A percentile compares a stretch with the other conserved stretches of the same genome.
Conservation (phyloP, 2,888 invertebrate genomes). For the Petrophora chlorosata region DNA sequence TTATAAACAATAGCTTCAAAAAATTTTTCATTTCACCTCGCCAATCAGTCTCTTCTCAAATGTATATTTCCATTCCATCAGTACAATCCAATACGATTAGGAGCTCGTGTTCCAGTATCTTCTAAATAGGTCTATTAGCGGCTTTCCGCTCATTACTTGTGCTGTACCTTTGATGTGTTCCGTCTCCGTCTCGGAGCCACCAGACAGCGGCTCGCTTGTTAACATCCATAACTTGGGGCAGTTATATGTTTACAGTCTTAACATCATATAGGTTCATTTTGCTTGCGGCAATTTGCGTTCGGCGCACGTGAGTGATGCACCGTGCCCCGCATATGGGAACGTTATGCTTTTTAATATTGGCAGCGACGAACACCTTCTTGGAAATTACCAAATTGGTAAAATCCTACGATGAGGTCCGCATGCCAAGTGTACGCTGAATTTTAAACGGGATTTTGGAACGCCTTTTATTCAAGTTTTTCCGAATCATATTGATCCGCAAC, state of each 20-base stretch:
- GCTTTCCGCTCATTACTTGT: slow-evolving; percentile 53
- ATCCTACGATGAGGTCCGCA: slow-evolving; percentile 45
- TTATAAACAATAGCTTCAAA: too few relatives aligned
- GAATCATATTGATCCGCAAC: neutral
- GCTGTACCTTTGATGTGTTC: slow-evolving; percentile 55
- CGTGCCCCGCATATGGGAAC: slow-evolving; percentile 55
- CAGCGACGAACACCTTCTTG: slow-evolving; percentile 56
- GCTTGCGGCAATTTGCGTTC: slow-evolving; percentile 70
- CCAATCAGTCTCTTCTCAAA: neutral
- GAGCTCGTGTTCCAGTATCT: slow-evolving; percentile 6
- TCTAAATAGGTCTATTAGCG: slow-evolving; percentile 22
- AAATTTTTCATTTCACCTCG: neutral
- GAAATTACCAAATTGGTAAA: slow-evolving; percentile 57
- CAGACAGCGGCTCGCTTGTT: slow-evolving; percentile 66
- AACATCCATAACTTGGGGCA: slow-evolving; percentile 26
- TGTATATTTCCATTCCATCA: neutral
- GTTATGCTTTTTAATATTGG: slow-evolving; percentile 55
- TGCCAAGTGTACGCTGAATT: slow-evolving; percentile 42
- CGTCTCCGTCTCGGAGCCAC: slow-evolving; percentile 42
- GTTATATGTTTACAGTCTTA: slow-evolving; percentile 6
- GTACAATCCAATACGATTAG: neutral
- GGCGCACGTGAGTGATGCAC: slow-evolving; percentile 59
- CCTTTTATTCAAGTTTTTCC: slow-evolving; percentile 4
- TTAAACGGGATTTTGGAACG: slow-evolving; percentile 31
- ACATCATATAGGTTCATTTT: slow-evolving; percentile 23